phyloP scores from a whole-genome alignment of 1,140 invertebrate genomes.

The Mycetomoellerius zeteki region DNA sequence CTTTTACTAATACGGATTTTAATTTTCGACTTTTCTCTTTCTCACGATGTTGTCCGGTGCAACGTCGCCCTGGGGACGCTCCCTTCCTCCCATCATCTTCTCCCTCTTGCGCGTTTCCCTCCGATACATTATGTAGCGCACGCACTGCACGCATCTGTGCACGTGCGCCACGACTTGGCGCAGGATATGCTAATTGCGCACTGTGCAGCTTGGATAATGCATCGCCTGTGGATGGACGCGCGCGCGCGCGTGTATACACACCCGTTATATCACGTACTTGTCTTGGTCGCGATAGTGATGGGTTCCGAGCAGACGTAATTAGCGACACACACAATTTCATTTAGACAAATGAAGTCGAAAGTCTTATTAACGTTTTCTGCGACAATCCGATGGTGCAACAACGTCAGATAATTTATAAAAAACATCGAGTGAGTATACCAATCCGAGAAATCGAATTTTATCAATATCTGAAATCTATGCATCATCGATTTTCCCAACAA shows the following conservation, averaged over 20 bases:
- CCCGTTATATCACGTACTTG: constrained; percentile 51
- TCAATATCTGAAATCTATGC: not conserved
- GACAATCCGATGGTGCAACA: not conserved
- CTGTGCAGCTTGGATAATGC: constrained; percentile 49
- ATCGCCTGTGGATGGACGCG: not conserved
- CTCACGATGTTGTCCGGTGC: constrained; percentile 23
- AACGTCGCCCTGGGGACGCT: constrained; percentile 31
- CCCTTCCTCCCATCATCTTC: constrained; percentile 17
- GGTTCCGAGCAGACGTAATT: constrained; percentile 29
- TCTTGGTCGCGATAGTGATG: not conserved
- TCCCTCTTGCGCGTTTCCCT: constrained; percentile 19
- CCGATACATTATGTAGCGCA: constrained; percentile 63
- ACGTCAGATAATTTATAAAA: not conserved
- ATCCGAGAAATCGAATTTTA: not conserved
- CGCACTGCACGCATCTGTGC: constrained; percentile 60
- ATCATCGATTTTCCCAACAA: not conserved
- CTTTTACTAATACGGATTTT: constrained; percentile 4
- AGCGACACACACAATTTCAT: constrained; percentile 14
- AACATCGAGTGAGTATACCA: not conserved
- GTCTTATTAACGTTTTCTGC: not conserved
- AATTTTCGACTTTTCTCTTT: constrained; percentile 17
- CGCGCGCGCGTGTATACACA: not conserved
- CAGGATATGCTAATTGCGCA: constrained; percentile 72
- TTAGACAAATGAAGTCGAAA: constrained; percentile 5
- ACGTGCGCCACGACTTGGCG: constrained; percentile 55